Conservation (phyloP, 2,797 vertebrate genomes). For the Macropus fuliginosus region DNA sequence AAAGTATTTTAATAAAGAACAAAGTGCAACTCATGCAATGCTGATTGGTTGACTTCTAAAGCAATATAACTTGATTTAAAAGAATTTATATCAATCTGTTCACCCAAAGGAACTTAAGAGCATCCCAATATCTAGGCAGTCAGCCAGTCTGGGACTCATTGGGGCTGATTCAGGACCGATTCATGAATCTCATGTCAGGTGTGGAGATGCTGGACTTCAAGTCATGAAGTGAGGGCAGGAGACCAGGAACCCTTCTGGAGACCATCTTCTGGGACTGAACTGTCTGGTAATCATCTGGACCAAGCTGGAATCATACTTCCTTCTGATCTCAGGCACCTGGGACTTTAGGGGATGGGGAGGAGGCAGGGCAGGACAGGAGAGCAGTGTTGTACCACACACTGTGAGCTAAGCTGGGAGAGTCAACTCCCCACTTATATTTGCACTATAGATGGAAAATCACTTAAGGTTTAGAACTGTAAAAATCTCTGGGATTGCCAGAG, state of each 20-base stretch:
- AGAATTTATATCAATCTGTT: neutral
- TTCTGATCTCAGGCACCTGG: neutral
- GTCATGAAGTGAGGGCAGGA: neutral
- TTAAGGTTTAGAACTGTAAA: neutral
- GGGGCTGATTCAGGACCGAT: neutral
- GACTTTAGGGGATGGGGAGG: neutral
- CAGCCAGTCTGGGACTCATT: neutral
- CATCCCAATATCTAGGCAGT: neutral
- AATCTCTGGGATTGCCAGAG: neutral
- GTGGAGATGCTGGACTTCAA: neutral
- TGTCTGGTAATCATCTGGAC: neutral
- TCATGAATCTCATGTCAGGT: neutral
- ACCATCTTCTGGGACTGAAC: neutral
- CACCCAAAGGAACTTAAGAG: neutral
- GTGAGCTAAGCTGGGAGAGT: neutral
- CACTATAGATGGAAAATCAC: neutral
- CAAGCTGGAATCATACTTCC: neutral
- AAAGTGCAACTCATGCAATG: neutral
- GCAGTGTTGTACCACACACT: neutral
- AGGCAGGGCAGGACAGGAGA: neutral
- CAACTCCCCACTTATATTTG: neutral
- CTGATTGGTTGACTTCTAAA: neutral
- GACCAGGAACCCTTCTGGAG: neutral
- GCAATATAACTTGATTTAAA: neutral
- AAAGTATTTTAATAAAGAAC: neutral